These are phyloP conservation scores for Anguilla pacifica DNA, from an alignment of 2,797 vertebrate species.

Conservation along the genomic window DNA sequence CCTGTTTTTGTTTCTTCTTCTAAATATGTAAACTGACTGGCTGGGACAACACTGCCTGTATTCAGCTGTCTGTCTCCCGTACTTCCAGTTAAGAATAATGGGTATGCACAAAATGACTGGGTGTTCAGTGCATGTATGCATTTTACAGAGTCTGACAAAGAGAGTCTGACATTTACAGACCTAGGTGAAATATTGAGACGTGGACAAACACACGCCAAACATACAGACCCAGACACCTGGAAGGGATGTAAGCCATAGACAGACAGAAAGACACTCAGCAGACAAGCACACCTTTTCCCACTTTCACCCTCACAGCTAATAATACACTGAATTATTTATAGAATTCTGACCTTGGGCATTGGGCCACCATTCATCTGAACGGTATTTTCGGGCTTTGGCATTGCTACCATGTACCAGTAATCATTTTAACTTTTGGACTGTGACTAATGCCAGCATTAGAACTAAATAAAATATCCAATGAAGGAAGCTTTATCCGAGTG, in stretches of 20 bases:
- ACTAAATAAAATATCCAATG: neutral
- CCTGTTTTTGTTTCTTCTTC: neutral
- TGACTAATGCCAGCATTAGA: constrained; percentile 10
- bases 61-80: neutral
- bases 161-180: neutral
- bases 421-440: constrained; percentile 19
- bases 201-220: constrained; percentile 19
- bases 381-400: constrained; percentile 27
- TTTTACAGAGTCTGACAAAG: neutral
- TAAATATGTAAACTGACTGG: constrained; percentile 3
- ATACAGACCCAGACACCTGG: constrained; percentile 14
- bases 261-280: neutral
- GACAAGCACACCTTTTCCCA: neutral
- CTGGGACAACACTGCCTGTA: neutral
- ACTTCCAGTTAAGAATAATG: neutral
- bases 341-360: constrained; percentile 24
- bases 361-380: constrained; percentile 42
- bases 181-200: neutral
- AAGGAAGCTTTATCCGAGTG: neutral
- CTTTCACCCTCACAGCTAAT: constrained; percentile 33
- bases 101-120: neutral
- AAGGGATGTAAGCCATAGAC: neutral
- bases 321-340: constrained; percentile 48
- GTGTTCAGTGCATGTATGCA: neutral
- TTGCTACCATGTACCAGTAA: constrained; percentile 45